Evolutionary conservation across 2,113 vertebrate species (phyloP).

Genomic region (Ovibos moschatus): DNA sequence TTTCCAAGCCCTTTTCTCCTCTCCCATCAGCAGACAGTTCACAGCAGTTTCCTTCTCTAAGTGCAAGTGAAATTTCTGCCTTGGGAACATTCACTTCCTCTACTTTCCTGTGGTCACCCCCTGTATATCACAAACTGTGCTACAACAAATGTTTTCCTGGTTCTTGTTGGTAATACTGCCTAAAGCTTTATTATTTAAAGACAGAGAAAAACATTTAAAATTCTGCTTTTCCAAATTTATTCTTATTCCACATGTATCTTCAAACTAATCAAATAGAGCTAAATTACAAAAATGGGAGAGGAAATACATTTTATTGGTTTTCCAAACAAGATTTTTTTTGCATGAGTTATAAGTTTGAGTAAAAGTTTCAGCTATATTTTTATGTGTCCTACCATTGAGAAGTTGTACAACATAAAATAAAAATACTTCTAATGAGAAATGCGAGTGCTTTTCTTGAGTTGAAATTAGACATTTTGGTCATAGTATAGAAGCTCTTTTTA

Average conservation of each 20-base stretch:
- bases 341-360: not conserved
- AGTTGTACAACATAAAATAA: not conserved
- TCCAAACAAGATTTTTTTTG: not conserved
- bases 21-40: not conserved
- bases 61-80: not conserved
- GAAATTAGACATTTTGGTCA: not conserved
- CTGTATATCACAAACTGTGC: not conserved
- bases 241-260: not conserved
- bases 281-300: not conserved
- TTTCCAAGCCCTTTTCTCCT: not conserved
- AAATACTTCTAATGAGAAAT: not conserved
- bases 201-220: not conserved
- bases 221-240: not conserved
- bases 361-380: not conserved
- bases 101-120: rapidly evolving
- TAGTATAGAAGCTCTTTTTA: not conserved
- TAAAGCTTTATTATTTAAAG: not conserved
- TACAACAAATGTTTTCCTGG: not conserved
- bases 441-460: not conserved
- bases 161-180: not conserved
- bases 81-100: too few species aligned
- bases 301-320: not conserved
- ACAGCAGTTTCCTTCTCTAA: not conserved
- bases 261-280: not conserved
- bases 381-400: not conserved